A percentile compares a stretch with the other conserved stretches of the same genome.
phyloP scores from a whole-genome alignment of 2,888 invertebrate genomes.

The Halictus quadricinctus region DNA sequence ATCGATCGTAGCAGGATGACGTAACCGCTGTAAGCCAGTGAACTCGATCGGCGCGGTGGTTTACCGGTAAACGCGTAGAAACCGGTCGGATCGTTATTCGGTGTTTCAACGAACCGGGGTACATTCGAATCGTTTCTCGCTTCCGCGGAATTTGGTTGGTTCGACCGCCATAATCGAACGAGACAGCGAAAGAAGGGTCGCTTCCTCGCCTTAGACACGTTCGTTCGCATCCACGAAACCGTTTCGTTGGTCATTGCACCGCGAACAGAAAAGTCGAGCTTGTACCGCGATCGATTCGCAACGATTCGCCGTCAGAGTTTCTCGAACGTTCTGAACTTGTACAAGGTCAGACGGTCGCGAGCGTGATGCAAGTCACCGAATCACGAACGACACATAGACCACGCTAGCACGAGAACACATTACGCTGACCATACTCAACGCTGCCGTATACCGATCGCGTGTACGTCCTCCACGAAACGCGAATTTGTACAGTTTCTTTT shows the following conservation, averaged over 20 bases:
- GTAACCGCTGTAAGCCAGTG: slow-evolving; percentile 48
- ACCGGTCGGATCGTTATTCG: neutral
- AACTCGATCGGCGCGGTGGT: slow-evolving; percentile 50
- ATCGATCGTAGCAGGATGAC: slow-evolving; percentile 63
- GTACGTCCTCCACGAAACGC: neutral
- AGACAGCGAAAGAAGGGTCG: neutral
- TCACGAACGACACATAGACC: neutral
- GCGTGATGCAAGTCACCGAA: slow-evolving; percentile 47
- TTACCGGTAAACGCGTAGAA: slow-evolving; percentile 8
- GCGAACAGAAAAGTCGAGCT: slow-evolving; percentile 21
- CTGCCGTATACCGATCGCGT: neutral
- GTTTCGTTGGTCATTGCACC: neutral
- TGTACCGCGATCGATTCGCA: slow-evolving; percentile 51
- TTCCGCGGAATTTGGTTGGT: neutral
- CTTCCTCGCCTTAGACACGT: neutral
- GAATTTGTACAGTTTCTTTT: neutral
- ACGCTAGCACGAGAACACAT: neutral
- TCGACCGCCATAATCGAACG: neutral
- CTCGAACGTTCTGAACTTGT: slow-evolving; percentile 59
- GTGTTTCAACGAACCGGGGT: neutral
- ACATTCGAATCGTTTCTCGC: neutral
- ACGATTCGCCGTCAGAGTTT: slow-evolving; percentile 33
- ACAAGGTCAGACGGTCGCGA: slow-evolving; percentile 52
- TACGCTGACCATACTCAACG: neutral
- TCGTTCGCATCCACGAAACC: neutral